These are phyloP conservation scores for Anhinga rufa DNA, from an alignment of 2,113 vertebrate genomes.

Conservation along the genomic window DNA sequence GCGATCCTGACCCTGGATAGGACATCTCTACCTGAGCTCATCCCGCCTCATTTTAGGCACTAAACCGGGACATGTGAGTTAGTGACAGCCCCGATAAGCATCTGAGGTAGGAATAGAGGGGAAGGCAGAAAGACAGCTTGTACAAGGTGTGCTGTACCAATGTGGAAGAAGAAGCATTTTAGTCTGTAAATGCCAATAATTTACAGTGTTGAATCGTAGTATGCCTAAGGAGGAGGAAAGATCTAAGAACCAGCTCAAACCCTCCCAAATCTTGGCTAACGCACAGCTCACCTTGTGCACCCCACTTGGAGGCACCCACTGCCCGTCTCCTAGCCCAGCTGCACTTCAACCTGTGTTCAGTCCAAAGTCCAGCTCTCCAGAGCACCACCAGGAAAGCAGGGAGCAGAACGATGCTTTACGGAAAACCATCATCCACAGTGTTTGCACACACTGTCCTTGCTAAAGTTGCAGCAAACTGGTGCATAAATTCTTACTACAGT, in stretches of 20 bases:
- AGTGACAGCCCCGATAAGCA: background rate
- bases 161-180: background rate
- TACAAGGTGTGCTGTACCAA: background rate
- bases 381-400: background rate
- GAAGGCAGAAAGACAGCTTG: background rate
- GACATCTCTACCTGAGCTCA: background rate
- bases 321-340: background rate
- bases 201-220: background rate
- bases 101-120: background rate
- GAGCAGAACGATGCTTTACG: background rate
- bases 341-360: background rate
- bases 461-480: fast-evolving
- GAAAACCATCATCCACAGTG: fast-evolving
- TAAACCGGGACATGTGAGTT: background rate
- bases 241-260: background rate
- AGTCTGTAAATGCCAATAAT: background rate
- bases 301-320: background rate
- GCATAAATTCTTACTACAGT: background rate
- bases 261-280: fast-evolving
- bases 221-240: background rate
- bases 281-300: background rate
- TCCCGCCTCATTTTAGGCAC: background rate
- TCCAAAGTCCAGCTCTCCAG: background rate
- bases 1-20: background rate
- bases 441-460: background rate